Base-by-base conservation (phyloP, 2,888 invertebrate species). In the Anaspis maculata region DNA sequence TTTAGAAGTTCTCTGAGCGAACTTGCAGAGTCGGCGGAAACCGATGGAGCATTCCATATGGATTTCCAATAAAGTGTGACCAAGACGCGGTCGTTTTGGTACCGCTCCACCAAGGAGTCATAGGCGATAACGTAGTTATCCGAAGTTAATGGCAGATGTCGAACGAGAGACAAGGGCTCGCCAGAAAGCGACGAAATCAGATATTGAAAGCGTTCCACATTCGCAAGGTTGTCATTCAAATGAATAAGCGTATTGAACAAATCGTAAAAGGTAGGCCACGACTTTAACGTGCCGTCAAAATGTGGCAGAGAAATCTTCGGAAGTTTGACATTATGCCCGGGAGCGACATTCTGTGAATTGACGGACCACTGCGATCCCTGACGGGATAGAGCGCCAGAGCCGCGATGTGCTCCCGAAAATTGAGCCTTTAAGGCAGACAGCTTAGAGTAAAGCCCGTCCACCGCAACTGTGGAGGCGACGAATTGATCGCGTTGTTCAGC, bases 81-180 rank as follows among this genome's bases (percentile, higher is more conserved):
- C 27, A 26, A 13, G 3, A 26, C 12, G 11, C 27, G 27, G 3
- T 26, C 13, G 12, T 26, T 26, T 12, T 26, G 27, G 13, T 26
- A 26, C 3, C 27, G 27, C 6, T 13, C 27, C 3, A 26, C 27
- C 14, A 26, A 13, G 7, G 11, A 13, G 3, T 26, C 13, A 5
- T 13, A 26, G 6, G 27, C 27, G n/a, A 26, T 26, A 6, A 12
- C 27, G 13, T 26, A 26, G n/a, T 26, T 26, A 6, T 26, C 27
- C 5, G 11, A 5, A 3, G 27, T 13, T 13, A 26, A 26, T 3
- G 27, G 27, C 13, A 26, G 12, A 26, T 26, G 11, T 13, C 12
- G 7, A 3, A 26, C 27, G 3, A 26, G n/a, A 10, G 27, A 4
- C 12, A 26, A n/a, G 3, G 27, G 27, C 13, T 26, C 27, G 12